Percentiles rank a stretch among this genome's conserved stretches.
Conservation (phyloP, 2,113 vertebrate species). For the Orientallactaga bullata region DNA sequence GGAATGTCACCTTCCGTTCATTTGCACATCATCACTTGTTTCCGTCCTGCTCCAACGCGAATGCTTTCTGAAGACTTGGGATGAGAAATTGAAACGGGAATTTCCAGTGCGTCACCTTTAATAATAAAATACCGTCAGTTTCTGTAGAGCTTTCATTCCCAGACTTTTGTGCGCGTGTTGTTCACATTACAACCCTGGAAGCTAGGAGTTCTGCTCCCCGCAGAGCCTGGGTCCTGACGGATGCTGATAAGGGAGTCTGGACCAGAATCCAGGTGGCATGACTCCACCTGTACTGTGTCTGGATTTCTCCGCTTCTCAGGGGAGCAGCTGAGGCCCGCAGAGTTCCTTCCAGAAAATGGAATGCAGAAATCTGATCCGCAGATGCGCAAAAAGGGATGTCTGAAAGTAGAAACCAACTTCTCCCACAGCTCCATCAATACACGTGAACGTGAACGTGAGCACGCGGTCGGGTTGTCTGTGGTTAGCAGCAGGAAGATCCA, state of each 20-base stretch:
- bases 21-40: rapidly evolving
- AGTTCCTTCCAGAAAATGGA: background rate
- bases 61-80: background rate
- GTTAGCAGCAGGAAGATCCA: rapidly evolving
- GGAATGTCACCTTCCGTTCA: rapidly evolving
- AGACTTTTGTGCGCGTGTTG: background rate
- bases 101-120: background rate
- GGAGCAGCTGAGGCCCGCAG: background rate
- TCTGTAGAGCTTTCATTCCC: background rate
- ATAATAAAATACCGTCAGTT: background rate
- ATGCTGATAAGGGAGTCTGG: rapidly evolving
- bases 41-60: background rate
- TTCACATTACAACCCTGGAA: background rate
- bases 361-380: background rate
- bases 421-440: rapidly evolving
- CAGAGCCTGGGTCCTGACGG: background rate
- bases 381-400: rapidly evolving
- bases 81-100: background rate
- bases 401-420: background rate
- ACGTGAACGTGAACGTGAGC: too few species aligned
- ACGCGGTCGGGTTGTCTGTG: rapidly evolving
- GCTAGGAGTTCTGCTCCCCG: background rate
- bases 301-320: background rate
- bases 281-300: background rate
- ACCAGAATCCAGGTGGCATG: background rate